Evolutionary conservation across 2,888 invertebrate species (phyloP).

Genomic region (Synergus umbraculus): DNA sequence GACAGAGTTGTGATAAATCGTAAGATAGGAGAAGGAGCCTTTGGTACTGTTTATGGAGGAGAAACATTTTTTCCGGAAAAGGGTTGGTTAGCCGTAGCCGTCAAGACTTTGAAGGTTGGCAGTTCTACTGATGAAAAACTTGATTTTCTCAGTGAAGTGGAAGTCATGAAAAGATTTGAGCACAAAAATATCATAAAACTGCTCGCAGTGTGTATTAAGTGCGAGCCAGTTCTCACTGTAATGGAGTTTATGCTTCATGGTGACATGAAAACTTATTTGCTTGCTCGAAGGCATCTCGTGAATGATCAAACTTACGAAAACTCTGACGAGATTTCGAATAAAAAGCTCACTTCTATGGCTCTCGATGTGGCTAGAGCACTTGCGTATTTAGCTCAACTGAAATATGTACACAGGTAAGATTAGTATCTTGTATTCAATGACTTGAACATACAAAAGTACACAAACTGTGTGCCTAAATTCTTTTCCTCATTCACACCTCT

Average conservation of each 20-base stretch:
- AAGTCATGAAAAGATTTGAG: slow-evolving; percentile 95
- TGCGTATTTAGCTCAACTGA: slow-evolving; percentile 89
- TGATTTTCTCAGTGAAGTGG: slow-evolving; percentile 94
- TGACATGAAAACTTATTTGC: slow-evolving; percentile 91
- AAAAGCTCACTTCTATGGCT: slow-evolving; percentile 91
- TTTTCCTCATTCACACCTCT: not conserved
- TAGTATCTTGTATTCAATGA: not conserved
- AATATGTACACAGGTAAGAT: slow-evolving; percentile 87
- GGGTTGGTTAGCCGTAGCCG: slow-evolving; percentile 33
- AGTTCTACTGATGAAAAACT: slow-evolving; percentile 91
- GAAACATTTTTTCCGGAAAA: slow-evolving; percentile 84
- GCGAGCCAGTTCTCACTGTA: slow-evolving; percentile 92
- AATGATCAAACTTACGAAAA: slow-evolving; percentile 82
- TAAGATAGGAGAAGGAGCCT: slow-evolving; percentile 92
- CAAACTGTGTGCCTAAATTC: too few relatives aligned
- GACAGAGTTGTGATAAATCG: slow-evolving; percentile 92
- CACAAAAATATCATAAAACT: slow-evolving; percentile 93
- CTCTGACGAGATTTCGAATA: slow-evolving; percentile 87
- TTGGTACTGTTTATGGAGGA: slow-evolving; percentile 95
- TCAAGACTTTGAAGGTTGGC: slow-evolving; percentile 77
- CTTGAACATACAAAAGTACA: too few relatives aligned
- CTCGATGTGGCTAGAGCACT: slow-evolving; percentile 91
- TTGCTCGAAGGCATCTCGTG: slow-evolving; percentile 91
- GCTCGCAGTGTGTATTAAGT: slow-evolving; percentile 91
- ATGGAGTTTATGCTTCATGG: slow-evolving; percentile 98